Percentiles rank a stretch among this genome's conserved stretches.
Evolutionary conservation across 2,113 vertebrate species (phyloP).

Genomic region (Nannospalax galili): DNA sequence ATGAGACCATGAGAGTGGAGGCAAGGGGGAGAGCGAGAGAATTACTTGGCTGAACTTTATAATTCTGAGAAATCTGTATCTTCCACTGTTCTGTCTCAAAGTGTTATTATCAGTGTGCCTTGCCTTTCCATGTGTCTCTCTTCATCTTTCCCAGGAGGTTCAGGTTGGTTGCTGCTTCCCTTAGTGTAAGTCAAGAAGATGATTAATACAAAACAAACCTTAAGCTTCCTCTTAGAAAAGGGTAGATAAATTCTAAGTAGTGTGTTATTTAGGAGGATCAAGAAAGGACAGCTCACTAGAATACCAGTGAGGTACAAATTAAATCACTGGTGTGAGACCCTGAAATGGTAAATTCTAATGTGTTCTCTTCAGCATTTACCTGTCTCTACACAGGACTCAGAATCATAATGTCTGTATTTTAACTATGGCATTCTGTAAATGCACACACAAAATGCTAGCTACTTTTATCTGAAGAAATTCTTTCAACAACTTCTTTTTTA

Average conservation of each 20-base stretch:
- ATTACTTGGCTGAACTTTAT: not conserved
- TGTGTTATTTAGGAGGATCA: not conserved
- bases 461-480: not conserved
- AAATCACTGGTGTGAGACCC: not conserved
- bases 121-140: not conserved
- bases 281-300: not conserved
- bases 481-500: not conserved
- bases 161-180: not conserved
- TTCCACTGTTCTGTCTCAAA: not conserved
- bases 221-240: not conserved
- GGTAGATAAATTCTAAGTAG: not conserved
- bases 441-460: not conserved
- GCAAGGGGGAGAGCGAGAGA: not conserved
- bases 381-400: not conserved
- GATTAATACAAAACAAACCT: conserved; percentile 8
- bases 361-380: not conserved
- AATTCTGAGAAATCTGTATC: not conserved
- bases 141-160: not conserved
- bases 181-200: not conserved
- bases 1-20: no score
- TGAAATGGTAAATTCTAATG: not conserved
- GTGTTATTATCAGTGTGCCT: not conserved
- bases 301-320: not conserved
- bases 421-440: not conserved
- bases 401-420: not conserved